Base-by-base conservation (phyloP, 2,797 vertebrate genomes). In the Eurystomus glaucurus region DNA sequence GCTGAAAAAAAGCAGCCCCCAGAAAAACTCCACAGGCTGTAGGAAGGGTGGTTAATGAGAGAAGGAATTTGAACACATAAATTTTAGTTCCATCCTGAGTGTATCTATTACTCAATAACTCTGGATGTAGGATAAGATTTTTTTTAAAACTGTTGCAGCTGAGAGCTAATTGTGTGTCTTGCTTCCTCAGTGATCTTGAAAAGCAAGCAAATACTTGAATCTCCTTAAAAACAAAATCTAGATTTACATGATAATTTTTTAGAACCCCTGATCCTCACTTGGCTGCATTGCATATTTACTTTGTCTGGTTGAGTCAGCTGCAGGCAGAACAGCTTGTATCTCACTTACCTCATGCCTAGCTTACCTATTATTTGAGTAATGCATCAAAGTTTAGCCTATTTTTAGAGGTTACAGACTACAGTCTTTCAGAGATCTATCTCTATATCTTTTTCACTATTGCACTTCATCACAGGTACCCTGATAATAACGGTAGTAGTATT, bases 201-300 rank as follows among this genome's bases (percentile, higher is more conserved):
- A 92, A 84, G 82, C 66, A 84, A 86, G 15, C 6, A 61, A 81
- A 68, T 35, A 37, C 16, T 85, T 92, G 19, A 58, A 46, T 79
- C 25, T 61, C 16, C 23, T 45, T 82, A 54, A 75, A 90, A 22
- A 21, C 5, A 80, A 31, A 92, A 74, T n/a, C 1, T 60, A 78
- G 19, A 61, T 81, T 52, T 54, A 68, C 19, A 17, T 71, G 41
- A 26, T 80, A 12, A 6, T 68, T 85, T 90, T 93, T 84, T 80
- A 52, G 62, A 90, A 50, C 6, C 5, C 20, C 13, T 8, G 2
- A 55, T 69, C 25, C 11, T 62, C 20, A 9, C 39, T 26, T 84
- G 23, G 39, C 50, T 3, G 1, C 20, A 14, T 7, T 46, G 37
- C 12, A 5, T 16, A 20, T 84, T 71, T 85, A n/a, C 66, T 84